Conservation (phyloP, 1,140 invertebrate genomes). For the Aphelenchoides besseyi region DNA sequence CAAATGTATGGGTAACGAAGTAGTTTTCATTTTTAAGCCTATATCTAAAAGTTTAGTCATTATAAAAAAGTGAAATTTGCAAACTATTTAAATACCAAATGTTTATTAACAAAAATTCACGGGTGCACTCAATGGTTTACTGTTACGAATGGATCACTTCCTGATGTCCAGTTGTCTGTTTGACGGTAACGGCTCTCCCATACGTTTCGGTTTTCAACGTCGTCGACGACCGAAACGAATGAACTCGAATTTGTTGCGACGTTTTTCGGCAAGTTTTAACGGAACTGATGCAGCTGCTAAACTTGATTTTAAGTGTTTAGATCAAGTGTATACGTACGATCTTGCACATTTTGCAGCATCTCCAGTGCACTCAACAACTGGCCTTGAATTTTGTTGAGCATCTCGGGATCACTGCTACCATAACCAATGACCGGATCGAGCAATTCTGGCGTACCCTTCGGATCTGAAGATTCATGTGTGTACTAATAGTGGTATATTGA, state of each 20-base stretch:
- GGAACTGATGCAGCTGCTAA: background rate
- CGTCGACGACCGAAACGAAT: conserved; percentile 11
- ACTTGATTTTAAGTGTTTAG: background rate
- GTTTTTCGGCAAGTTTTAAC: conserved; percentile 20
- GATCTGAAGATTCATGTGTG: background rate
- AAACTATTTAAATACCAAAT: too few species aligned
- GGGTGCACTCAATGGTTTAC: background rate
- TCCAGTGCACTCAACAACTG: background rate
- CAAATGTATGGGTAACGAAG: too few species aligned
- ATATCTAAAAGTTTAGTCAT: too few species aligned
- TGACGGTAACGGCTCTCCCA: background rate
- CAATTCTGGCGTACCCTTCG: background rate
- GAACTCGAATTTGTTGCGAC: conserved; percentile 26
- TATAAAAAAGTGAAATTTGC: too few species aligned
- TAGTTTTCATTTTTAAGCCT: too few species aligned
- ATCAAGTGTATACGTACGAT: background rate
- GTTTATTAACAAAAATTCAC: conserved; percentile 1
- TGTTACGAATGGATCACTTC: background rate
- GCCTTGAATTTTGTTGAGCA: conserved; percentile 1
- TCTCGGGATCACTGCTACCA: background rate
- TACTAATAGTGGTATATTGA: too few species aligned
- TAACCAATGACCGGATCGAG: background rate
- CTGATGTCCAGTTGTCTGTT: background rate
- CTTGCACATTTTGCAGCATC: conserved; percentile 2
- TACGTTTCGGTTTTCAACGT: background rate